Base-by-base conservation (phyloP, 92 coral and sea anemone species). In the Phenganax subtilis region DNA sequence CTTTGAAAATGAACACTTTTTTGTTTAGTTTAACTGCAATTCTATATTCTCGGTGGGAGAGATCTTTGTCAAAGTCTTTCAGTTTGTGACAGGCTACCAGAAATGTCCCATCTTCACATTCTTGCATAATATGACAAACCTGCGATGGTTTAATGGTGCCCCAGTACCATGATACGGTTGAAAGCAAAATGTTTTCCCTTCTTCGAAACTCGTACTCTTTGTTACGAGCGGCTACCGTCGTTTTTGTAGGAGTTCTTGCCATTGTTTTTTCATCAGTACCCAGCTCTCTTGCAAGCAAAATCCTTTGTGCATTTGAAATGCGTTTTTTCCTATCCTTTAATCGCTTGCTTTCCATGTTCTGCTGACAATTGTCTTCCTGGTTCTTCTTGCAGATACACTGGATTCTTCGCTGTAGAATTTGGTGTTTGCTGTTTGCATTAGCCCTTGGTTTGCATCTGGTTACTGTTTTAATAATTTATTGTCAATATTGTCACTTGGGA, bases 91-190 rank as follows among this genome's bases (percentile, higher is more conserved):
- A 9, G 10, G 31, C 29, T n/a, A 64, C 70, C 70, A 64, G 12
- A 64, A 64, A 64, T 2, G 70, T 64, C 12, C 70, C 31, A 12
- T 64, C 70, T 20, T 4, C 29, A 6, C 11, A 64, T 7, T n/a
- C 31, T 64, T 20, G 70, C 70, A 64, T n/a, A 5, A 64, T 8
- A 44, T 64, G 29, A 44, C 70, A 64, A 64, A 64, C 29, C 6
- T 64, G 70, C 9, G 37, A 2, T 17, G 70, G 70, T 28, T 20
- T 64, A 6, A 64, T 8, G 27, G 27, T 8, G 12, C 70, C 70
- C 37, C 70, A 64, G 12, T n/a, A 64, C 70, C 70, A 64, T 8
- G 70, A 64, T 2, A 64, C 70, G 9, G 70, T 64, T 17, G 70
- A 64, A 0, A 64, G 70, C 70, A 64, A 0, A 64, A 64, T 20